phyloP scores from a whole-genome alignment of 2,888 invertebrate genomes.

The Hydrotaea cyrtoneurina region DNA sequence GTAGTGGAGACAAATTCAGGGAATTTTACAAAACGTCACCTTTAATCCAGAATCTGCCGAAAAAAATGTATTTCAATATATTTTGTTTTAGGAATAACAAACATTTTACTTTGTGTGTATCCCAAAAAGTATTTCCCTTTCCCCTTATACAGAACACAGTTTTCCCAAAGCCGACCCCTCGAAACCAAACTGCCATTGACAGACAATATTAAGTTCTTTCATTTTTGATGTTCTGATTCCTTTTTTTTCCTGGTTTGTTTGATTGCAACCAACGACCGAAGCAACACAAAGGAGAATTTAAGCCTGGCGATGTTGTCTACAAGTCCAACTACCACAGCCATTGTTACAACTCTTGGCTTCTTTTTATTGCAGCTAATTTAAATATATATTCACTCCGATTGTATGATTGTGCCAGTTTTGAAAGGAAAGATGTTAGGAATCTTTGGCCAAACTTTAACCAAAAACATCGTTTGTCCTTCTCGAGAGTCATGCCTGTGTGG shows the following conservation, averaged over 20 bases:
- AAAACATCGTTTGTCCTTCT: constrained; percentile 11
- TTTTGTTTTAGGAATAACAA: no score
- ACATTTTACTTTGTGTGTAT: not conserved
- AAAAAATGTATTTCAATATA: no score
- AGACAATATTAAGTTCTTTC: constrained; percentile 46
- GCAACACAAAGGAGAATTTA: constrained; percentile 29
- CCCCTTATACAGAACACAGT: not conserved
- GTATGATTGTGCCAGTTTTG: not conserved
- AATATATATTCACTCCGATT: constrained; percentile 38
- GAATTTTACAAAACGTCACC: no score
- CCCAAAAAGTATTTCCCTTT: not conserved
- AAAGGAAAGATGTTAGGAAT: not conserved
- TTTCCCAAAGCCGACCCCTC: not conserved
- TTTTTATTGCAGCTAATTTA: constrained; percentile 65
- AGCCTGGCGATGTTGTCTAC: constrained; percentile 23
- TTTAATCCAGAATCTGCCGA: no score
- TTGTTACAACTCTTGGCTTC: constrained; percentile 43
- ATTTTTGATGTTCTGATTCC: constrained; percentile 52
- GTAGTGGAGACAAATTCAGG: no score
- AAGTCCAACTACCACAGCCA: constrained; percentile 28
- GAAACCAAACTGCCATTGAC: constrained; percentile 52
- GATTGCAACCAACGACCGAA: constrained; percentile 19
- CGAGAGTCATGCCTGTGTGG: no score
- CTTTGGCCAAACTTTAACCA: constrained; percentile 17
- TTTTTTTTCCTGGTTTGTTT: constrained; percentile 35